Conservation (phyloP, 2,888 invertebrate genomes). For the Bombylius major region DNA sequence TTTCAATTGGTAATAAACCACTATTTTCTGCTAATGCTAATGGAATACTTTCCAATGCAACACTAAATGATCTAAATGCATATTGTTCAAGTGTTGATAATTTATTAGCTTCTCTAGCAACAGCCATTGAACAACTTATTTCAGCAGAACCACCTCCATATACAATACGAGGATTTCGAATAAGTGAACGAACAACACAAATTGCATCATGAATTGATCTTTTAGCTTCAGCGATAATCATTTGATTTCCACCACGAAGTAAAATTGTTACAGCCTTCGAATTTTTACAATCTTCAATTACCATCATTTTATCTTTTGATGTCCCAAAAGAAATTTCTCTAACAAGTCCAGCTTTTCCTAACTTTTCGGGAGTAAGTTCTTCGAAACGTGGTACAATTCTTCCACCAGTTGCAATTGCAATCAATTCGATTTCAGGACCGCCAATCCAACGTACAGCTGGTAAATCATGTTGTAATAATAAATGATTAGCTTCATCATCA, state of each 20-base stretch:
- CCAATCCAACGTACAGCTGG: conserved; percentile 99
- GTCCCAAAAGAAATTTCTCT: conserved; percentile 92
- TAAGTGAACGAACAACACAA: conserved; percentile 58
- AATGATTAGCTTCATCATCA: conserved; percentile 98
- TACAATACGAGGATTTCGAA: conserved; percentile 73
- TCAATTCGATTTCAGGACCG: conserved; percentile 97
- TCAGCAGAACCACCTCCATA: conserved; percentile 98
- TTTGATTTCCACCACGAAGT: conserved; percentile 77
- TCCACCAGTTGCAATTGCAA: conserved; percentile 98
- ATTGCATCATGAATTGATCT: conserved; percentile 85
- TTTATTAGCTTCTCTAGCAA: conserved; percentile 77
- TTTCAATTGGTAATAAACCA: conserved; percentile 85
- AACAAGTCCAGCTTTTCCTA: conserved; percentile 87
- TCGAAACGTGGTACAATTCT: conserved; percentile 96
- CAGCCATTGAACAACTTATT: conserved; percentile 85
- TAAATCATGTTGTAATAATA: conserved; percentile 76
- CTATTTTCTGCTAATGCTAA: conserved; percentile 94
- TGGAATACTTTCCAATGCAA: conserved; percentile 90
- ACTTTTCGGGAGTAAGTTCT: conserved; percentile 83
- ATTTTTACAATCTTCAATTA: conserved; percentile 95
- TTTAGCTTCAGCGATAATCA: conserved; percentile 84
- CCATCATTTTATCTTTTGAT: conserved; percentile 90
- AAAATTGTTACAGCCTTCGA: conserved; percentile 95
- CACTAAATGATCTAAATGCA: conserved; percentile 89
- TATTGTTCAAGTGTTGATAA: conserved; percentile 90